Evolutionary conservation across 2,888 invertebrate genomes (phyloP).

Genomic region (Clostera curtula): DNA sequence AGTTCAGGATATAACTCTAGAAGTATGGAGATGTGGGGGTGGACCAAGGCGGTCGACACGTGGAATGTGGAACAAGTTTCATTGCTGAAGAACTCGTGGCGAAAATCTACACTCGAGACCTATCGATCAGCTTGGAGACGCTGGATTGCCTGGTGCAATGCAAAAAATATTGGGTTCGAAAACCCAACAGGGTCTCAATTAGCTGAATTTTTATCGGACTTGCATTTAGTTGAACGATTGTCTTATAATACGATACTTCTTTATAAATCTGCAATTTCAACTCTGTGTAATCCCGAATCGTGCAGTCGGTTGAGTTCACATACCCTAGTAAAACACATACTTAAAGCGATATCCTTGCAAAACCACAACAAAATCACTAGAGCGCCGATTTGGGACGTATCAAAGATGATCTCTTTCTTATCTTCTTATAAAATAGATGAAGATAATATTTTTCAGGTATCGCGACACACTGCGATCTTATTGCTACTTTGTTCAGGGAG

Average conservation of each 20-base stretch:
- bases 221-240: constrained; percentile 7
- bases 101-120: constrained; percentile 6
- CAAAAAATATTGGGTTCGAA: constrained; percentile 5
- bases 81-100: constrained; percentile 3
- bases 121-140: constrained; percentile 17
- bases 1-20: constrained; percentile 3
- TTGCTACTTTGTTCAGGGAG: constrained; percentile 2
- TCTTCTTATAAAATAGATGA: background rate
- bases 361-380: constrained; percentile 1
- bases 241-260: constrained; percentile 12
- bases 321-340: constrained; percentile 3
- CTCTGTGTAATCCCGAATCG: constrained; percentile 6
- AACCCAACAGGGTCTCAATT: constrained; percentile 8
- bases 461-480: constrained; percentile 3
- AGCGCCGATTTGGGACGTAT: constrained; percentile 3
- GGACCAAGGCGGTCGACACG: constrained; percentile 7
- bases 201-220: constrained; percentile 9
- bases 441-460: constrained; percentile 3
- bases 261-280: constrained; percentile 14
- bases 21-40: constrained; percentile 18
- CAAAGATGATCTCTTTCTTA: background rate
- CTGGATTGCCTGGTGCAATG: constrained; percentile 14
- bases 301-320: constrained; percentile 4
- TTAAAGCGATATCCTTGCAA: constrained; percentile 2
- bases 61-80: constrained; percentile 2